A percentile compares a stretch with the other conserved stretches of the same genome.
Evolutionary conservation across 2,888 invertebrate species (phyloP).

Genomic region (Hydriomena furcata): DNA sequence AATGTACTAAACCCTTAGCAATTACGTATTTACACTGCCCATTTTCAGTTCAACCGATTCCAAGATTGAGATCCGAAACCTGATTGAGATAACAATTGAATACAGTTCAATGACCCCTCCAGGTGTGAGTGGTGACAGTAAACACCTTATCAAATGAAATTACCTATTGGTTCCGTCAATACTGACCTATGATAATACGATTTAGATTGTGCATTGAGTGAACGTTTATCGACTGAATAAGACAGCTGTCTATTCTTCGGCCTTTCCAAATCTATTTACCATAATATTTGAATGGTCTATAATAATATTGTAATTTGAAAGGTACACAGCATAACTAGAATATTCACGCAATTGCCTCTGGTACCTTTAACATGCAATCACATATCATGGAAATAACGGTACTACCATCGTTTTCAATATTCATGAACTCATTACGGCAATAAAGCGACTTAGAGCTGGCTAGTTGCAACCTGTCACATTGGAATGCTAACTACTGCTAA

Average conservation of each 20-base stretch:
- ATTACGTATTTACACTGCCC: constrained; percentile 56
- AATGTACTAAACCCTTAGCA: constrained; percentile 24
- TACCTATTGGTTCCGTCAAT: constrained; percentile 60
- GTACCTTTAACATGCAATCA: too few relatives aligned
- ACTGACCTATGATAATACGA: constrained; percentile 76
- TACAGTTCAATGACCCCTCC: constrained; percentile 60
- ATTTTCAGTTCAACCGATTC: constrained; percentile 50
- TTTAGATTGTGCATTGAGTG: constrained; percentile 56
- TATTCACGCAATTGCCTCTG: too few relatives aligned
- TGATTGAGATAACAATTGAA: constrained; percentile 50
- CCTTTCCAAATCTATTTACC: constrained; percentile 15
- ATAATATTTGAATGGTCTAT: constrained; percentile 9
- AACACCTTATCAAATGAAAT: constrained; percentile 41
- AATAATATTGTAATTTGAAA: constrained; percentile 19
- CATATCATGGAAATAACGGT: too few relatives aligned
- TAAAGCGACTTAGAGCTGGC: too few relatives aligned
- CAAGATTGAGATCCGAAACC: constrained; percentile 60
- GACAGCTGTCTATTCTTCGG: constrained; percentile 53
- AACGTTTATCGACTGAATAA: constrained; percentile 42
- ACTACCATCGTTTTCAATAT: too few relatives aligned
- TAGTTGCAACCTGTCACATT: too few relatives aligned
- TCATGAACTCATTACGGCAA: too few relatives aligned
- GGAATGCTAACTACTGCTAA: too few relatives aligned
- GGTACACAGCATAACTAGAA: too few relatives aligned
- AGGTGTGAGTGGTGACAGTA: constrained; percentile 68